Base-by-base conservation (phyloP, 2,113 vertebrate genomes). In the Daubentonia madagascariensis region DNA sequence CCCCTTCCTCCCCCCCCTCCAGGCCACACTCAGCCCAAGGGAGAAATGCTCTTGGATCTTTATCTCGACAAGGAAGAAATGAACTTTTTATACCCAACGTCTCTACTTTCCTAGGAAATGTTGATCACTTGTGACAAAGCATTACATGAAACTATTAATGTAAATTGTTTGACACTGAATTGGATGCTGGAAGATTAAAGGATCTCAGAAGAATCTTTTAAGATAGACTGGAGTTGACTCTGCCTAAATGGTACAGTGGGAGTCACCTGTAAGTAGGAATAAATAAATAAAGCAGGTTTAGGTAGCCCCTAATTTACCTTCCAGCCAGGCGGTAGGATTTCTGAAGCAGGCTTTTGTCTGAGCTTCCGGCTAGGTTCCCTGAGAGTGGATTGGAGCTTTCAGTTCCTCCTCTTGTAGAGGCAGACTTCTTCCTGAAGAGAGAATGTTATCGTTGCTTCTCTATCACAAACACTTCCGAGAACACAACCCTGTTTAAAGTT, bases 401-500 rank as follows among this genome's bases (percentile, higher is more conserved):
- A 67, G 73, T 61, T 85, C 76, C 88, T 89, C 59, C 48, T 83
- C 40, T 81, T 45, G 20, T 2, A 78, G n/a, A 93, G 43, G 61
- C 68, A 59, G 78, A 79, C 78, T 91, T 91, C 89, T 95, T 93
- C 90, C 80, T n/a, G 35, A 13, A 59, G 84, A 94, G 84, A 92
- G 28, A 90, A 85, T 22, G 63, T 65, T 91, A 37, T 59, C 63
- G 25, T 20, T 20, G 50, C 90, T 92, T 85, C 85, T 84, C 85
- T 17, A 25, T 76, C 22, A 37, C 43, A 35, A 37, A 76, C 96
- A 48, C 59, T 28, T 88, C 92, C 91, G 23, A 76, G 68, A 61
- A 43, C 35, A 63, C 23, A 67, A 73, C 70, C 48, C 94, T 63
- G 30, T 37, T 61, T 28, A 90, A 96, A n/a, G 61, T 89, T 70